Evolutionary conservation across 2,888 invertebrate genomes (phyloP).

Genomic region (Tryphoninae sp.): DNA sequence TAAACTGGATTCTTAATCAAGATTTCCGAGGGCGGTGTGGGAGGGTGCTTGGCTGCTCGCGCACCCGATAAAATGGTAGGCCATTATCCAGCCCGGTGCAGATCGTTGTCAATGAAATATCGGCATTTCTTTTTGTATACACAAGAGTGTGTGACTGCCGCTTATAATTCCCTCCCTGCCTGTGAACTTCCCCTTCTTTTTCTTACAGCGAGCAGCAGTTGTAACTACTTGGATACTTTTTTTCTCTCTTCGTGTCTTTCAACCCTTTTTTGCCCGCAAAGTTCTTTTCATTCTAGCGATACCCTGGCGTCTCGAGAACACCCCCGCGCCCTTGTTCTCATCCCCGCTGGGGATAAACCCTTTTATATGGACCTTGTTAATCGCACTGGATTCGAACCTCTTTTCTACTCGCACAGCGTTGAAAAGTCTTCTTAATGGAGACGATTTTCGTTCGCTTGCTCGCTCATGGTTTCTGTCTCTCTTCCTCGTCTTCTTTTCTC

Average conservation of each 20-base stretch:
- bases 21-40: slow-evolving; percentile 54
- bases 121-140: slow-evolving; percentile 75
- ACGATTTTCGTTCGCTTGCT: slow-evolving; percentile 52
- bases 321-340: slow-evolving; percentile 50
- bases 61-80: slow-evolving; percentile 75
- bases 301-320: slow-evolving; percentile 61
- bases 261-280: slow-evolving; percentile 68
- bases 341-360: slow-evolving; percentile 72
- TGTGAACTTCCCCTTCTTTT: slow-evolving; percentile 65
- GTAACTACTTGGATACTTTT: slow-evolving; percentile 55
- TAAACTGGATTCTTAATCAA: slow-evolving; percentile 79
- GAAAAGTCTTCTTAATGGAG: slow-evolving; percentile 67
- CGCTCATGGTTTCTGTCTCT: not conserved
- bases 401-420: slow-evolving; percentile 58
- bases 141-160: slow-evolving; percentile 50
- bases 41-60: slow-evolving; percentile 64
- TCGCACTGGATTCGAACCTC: slow-evolving; percentile 69
- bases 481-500: slow-evolving; percentile 35
- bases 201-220: slow-evolving; percentile 51
- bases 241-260: slow-evolving; percentile 58
- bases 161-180: slow-evolving; percentile 70
- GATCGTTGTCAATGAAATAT: slow-evolving; percentile 82
- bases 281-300: slow-evolving; percentile 71
- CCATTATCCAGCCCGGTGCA: slow-evolving; percentile 78
- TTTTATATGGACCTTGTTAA: slow-evolving; percentile 75